Evolutionary conservation across 1,140 invertebrate species (phyloP), one percentile per base, ranked within the genome.

Genomic region (Hyles vespertilio): DNA sequence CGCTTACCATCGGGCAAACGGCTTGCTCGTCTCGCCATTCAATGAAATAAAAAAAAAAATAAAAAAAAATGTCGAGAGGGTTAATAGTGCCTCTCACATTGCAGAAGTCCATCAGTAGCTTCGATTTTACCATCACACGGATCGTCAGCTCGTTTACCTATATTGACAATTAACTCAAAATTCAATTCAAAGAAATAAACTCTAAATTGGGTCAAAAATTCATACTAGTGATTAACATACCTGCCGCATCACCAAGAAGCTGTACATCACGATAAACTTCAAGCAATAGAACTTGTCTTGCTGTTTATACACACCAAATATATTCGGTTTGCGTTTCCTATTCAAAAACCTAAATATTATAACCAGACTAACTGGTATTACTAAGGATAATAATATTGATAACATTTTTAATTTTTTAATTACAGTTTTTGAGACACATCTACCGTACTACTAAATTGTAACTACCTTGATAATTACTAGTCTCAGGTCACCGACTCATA

Each of bases 251-350:
- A 55, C 76, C 34, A 91, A 70, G 34, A 88, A 44, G 12, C 70
- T 56, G 57, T 83, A 91, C 77, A 91, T 89, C 62, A 89, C 76
- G 7, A 81, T 11, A 70, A 89, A 89, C 71, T 91, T 91, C 4
- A 89, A 61, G 72, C 75, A 87, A 63, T 84, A 91, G 52, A 78
- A 84, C 65, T 84, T 87, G 66, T 89, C 87, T 55, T 72, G 78
- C 61, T 89, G 81, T 59, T 89, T 87, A 68, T 92, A 92, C 56
- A 91, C 75, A 32, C 90, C 89, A 50, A 91, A 84, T 56, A 91
- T 89, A 4, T 90, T 79, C 2, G 80, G 77, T 50, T 81, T 88
- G 51, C 69, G 51, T 45, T 74, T 71, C 52, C 65, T 75, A 72
- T 87, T 85, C 50, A 85, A 51, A 65, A 75, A 75, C 32, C 65